Conservation (phyloP, 2,113 vertebrate species). For the Spea bombifrons region DNA sequence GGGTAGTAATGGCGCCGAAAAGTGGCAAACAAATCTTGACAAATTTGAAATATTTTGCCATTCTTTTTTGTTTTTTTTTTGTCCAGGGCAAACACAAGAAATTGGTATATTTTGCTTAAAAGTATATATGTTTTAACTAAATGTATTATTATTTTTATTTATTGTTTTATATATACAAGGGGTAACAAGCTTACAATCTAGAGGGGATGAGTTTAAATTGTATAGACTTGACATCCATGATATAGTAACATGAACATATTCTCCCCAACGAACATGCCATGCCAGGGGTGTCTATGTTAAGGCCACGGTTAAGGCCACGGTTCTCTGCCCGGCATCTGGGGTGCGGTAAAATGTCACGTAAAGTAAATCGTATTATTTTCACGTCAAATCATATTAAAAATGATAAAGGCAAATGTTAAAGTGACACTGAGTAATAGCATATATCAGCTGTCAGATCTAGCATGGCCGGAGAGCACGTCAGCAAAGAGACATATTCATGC, state of each 20-base stretch:
- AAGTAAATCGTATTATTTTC: too few relatives aligned
- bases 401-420: constrained; percentile 9
- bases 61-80: too few relatives aligned
- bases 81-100: too few relatives aligned
- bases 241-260: constrained; percentile 9
- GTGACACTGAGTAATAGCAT: constrained; percentile 20
- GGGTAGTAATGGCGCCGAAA: too few relatives aligned
- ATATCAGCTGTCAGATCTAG: not conserved
- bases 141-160: too few relatives aligned
- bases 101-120: too few relatives aligned
- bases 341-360: not conserved
- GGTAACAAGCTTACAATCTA: not conserved
- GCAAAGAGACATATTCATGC: not conserved
- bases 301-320: not conserved
- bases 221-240: constrained; percentile 22
- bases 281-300: constrained; percentile 24
- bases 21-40: too few relatives aligned
- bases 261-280: not conserved
- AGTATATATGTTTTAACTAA: too few relatives aligned
- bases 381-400: constrained; percentile 22
- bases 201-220: not conserved
- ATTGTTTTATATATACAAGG: too few relatives aligned
- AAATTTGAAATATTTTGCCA: too few relatives aligned
- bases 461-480: not conserved
- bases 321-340: constrained; percentile 31